phyloP scores from a whole-genome alignment of 2,113 vertebrate species.

The Tachuris rubrigastra region DNA sequence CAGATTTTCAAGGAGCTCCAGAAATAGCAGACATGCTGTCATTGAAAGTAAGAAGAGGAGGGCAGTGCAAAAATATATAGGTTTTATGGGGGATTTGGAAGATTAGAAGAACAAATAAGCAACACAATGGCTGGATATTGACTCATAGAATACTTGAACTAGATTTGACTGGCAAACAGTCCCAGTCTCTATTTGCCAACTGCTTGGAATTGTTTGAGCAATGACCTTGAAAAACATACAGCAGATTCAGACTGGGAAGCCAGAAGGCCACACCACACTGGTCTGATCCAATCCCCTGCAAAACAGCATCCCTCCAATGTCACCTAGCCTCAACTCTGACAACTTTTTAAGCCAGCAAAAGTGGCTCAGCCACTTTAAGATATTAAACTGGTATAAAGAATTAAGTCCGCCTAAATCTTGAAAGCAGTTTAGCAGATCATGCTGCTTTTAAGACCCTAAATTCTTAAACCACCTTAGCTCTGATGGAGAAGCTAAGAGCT shows the following conservation, averaged over 20 bases:
- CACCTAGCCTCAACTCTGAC: conserved; percentile 9
- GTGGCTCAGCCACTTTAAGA: conserved; percentile 27
- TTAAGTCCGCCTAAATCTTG: conserved; percentile 44
- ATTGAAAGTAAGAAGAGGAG: conserved; percentile 30
- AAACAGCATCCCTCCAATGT: neutral
- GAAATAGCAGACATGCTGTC: conserved; percentile 40
- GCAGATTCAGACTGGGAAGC: conserved; percentile 22
- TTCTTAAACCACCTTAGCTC: conserved; percentile 43
- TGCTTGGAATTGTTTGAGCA: conserved; percentile 63
- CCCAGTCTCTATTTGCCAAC: conserved; percentile 60
- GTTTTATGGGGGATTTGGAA: conserved; percentile 51
- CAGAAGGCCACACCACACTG: conserved; percentile 3
- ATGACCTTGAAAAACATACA: conserved; percentile 62
- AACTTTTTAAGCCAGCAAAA: conserved; percentile 42
- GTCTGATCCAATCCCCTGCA: conserved; percentile 4
- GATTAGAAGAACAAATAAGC: conserved; percentile 66
- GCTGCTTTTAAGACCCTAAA: conserved; percentile 22
- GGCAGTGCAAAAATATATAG: conserved; percentile 40
- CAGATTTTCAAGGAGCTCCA: conserved; percentile 41
- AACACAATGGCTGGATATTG: conserved; percentile 63
- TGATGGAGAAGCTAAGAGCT: neutral
- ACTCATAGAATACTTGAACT: conserved; percentile 63
- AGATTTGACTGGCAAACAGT: conserved; percentile 60
- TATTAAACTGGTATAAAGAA: conserved; percentile 33
- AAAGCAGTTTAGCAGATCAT: conserved; percentile 49